Base-by-base conservation (phyloP, 2,113 vertebrate genomes). In the Pteropus alecto region DNA sequence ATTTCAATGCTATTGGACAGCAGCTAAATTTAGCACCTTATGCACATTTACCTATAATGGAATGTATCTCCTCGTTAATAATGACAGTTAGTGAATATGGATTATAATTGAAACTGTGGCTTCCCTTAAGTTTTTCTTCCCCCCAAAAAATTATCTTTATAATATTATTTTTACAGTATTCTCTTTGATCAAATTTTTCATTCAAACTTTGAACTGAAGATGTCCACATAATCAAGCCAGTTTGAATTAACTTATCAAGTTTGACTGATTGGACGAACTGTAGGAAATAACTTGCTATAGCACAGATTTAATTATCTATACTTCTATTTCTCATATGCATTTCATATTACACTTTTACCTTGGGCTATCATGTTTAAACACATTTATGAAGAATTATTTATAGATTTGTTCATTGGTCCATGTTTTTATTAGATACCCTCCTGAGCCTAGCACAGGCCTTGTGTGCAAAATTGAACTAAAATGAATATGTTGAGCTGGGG, bases 81-180 rank as follows among this genome's bases (percentile, higher is more conserved):
- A 93, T 92, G 51, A 90, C 94, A 93, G 48, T 84, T 82, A 76
- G 46, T 81, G 46, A 76, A 93, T 89, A 84, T 84, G 91, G 21
- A 41, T 94, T 82, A 74, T 73, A 68, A 83, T 7, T 51, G 76
- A 94, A 93, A 46, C 26, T 92, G 12, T 84, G 79, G 3, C 65
- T 97, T 96, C 65, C 22, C 74, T 76, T 74, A 38, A 90, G 58
- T 87, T 96, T 89, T 95, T 56, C 41, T 43, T 70, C 35, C 14
- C n/a, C 77, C 88, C 41, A 58, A 90, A 96, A 92, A 96, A 60
- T 94, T 88, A 74, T 67, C 67, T 85, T 90, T 60, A 41, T 71
- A 58, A 81, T 93, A 83, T 18, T 90, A 54, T 84, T 76, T 96
- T 93, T 87, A 96, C 4, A 48, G 35, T 85, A 83, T 63, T 83